Evolutionary conservation across 2,888 invertebrate genomes (phyloP), one percentile per base, ranked within the genome.

Genomic region (Sphaerophoria rueppellii): DNA sequence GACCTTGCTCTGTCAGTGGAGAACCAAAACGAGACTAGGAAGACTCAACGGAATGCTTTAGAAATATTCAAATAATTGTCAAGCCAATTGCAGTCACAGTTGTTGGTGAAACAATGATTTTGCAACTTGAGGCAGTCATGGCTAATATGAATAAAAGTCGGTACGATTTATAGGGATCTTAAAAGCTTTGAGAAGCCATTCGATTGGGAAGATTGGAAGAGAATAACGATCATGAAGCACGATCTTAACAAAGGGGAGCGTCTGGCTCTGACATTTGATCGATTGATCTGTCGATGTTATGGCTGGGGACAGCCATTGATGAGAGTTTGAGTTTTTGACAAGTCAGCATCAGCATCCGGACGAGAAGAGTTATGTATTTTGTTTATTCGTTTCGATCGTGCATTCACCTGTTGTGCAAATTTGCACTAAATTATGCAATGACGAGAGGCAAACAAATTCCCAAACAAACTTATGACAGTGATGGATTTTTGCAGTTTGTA

Each of bases 241-340:
- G 74, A 83, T 74, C 65, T 74, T 11, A 34, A 48, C 3, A 63
- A 77, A 37, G 67, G 69, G 54, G 69, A 50, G 70, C 75, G 79
- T 24, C 14, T 11, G 12, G 4, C 6, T 40, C 54, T 82, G 82
- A 79, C 83, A 72, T 69, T 61, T 83, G 83, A 83, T 80, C 65
- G 83, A 83, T 83, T 79, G 83, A 83, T 83, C 82, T 75, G 80
- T 80, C 80, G 67, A 60, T 24, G 16, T 14, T 4, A 43, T 9
- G 7, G 4, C 35, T 1, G 72, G 55, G 61, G 55, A 48, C 4
- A 75, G 71, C 14, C 60, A 40, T 52, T 65, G 76, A 75, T 75
- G 70, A 9, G 67, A 73, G 46, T 54, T 54, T 67, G 52, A 32
- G 52, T 79, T 67, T 24, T 79, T 73, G 73, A 79, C 67, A 67